Base-by-base conservation (phyloP, 1,140 invertebrate genomes). In the Melipona quadrifasciata region DNA sequence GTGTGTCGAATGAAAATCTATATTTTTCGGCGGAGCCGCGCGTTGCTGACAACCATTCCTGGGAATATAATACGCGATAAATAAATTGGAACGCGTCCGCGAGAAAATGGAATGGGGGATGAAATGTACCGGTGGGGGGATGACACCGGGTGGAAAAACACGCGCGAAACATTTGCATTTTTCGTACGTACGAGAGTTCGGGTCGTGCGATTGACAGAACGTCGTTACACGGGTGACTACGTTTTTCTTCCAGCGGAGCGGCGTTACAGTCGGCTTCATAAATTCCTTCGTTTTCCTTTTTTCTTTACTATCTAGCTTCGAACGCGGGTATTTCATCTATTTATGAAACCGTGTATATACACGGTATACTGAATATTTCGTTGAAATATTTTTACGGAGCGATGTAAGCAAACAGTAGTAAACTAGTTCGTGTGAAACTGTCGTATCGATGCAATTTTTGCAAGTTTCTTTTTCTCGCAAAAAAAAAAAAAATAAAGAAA, bases 21-120 rank as follows among this genome's bases (percentile, higher is more conserved):
- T 70, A 71, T 78, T 83, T 83, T 58, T 47, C 27, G 58, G 0
- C 16, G 24, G 51, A 21, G 75, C 51, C 31, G 31, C 31, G 31
- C 77, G 14, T 0, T 34, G 55, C 31, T 73, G 80, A 76, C 61
- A 67, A 67, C 47, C 76, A 76, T 64, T 39, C 71, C 71, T n/a
- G 57, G 19, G 19, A 74, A 81, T 81, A 74, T 81, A 74, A 65
- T 74, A 81, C 47, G 70, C 39, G 70, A 39, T 81, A 81, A 81
- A 74, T 81, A 81, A 80, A 73, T 80, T 80, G 68, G 16, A 72
- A 27, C 73, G n/a, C 67, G 55, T 27, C 31, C 53, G 34, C 73
- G 73, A 14, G 34, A 57, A 73, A 73, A 80, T 73, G 57, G 55
- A 51, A 73, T 12, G 79, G 55, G 39, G 55, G 39, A 73, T n/a